Evolutionary conservation across 1,140 invertebrate species (phyloP).

Genomic region (Teleogryllus occipitalis): DNA sequence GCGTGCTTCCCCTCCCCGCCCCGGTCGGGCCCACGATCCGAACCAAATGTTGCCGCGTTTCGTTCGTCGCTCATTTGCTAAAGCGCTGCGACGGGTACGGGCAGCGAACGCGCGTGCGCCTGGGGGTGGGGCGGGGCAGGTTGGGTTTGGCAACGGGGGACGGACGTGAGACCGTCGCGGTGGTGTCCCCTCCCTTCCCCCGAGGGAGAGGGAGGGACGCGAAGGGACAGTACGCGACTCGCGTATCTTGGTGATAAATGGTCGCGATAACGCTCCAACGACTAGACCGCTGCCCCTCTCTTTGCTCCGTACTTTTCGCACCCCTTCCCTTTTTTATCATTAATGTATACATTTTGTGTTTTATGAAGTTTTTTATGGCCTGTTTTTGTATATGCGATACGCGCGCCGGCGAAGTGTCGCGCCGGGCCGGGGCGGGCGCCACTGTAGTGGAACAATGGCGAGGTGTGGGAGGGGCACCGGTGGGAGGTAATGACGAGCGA

Average conservation of each 20-base stretch:
- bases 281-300: not conserved
- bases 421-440: too few relatives aligned
- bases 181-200: too few relatives aligned
- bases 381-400: not conserved
- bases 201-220: not conserved
- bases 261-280: slow-evolving; percentile 11
- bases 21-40: too few relatives aligned
- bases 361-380: slow-evolving; percentile 19
- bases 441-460: not conserved
- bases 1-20: too few relatives aligned
- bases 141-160: too few relatives aligned
- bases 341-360: slow-evolving; percentile 16
- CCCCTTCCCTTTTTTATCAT: slow-evolving; percentile 9
- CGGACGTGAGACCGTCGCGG: too few relatives aligned
- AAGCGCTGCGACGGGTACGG: too few relatives aligned
- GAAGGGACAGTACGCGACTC: not conserved
- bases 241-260: slow-evolving; percentile 17
- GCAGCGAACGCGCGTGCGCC: too few relatives aligned
- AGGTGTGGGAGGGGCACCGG: not conserved
- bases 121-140: too few relatives aligned
- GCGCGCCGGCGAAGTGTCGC: too few relatives aligned
- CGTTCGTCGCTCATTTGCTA: too few relatives aligned
- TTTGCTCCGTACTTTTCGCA: not conserved
- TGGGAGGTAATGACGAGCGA: not conserved
- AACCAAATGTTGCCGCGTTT: too few relatives aligned